phyloP scores from a whole-genome alignment of 2,113 vertebrate genomes.

The Osmerus mordax region DNA sequence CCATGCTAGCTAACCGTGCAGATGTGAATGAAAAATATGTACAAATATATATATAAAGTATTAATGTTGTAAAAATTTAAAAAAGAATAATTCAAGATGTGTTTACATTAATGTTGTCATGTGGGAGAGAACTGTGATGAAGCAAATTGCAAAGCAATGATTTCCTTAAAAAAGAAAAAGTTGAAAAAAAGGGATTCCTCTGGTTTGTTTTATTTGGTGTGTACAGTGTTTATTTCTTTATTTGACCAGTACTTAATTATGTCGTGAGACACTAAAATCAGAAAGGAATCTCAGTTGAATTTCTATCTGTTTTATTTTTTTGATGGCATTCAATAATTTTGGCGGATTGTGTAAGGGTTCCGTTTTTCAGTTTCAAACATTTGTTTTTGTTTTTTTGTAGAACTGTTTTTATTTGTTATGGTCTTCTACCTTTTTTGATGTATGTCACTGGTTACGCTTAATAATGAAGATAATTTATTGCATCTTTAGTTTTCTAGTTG shows the following conservation, averaged over 20 bases:
- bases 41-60: constrained; percentile 83
- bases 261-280: constrained; percentile 99
- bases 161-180: constrained; percentile 78
- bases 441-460: constrained; percentile 94
- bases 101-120: constrained; percentile 97
- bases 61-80: constrained; percentile 81
- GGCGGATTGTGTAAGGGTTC: constrained; percentile 79
- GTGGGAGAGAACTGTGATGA: constrained; percentile 81
- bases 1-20: constrained; percentile 85
- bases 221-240: constrained; percentile 77
- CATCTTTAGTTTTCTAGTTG: constrained; percentile 85
- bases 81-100: constrained; percentile 76
- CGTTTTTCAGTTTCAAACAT: constrained; percentile 29
- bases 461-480: constrained; percentile 99
- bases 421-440: constrained; percentile 87
- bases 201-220: constrained; percentile 73
- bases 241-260: constrained; percentile 89
- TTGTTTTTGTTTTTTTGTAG: constrained; percentile 70
- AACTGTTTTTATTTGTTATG: constrained; percentile 79
- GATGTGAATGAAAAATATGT: constrained; percentile 81
- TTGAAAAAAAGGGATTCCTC: constrained; percentile 60
- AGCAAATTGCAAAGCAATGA: constrained; percentile 83
- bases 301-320: constrained; percentile 71
- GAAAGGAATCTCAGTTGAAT: constrained; percentile 83
- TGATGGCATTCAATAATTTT: constrained; percentile 77